Base-by-base conservation (phyloP, 1,140 invertebrate genomes). In the Augochlora pura region DNA sequence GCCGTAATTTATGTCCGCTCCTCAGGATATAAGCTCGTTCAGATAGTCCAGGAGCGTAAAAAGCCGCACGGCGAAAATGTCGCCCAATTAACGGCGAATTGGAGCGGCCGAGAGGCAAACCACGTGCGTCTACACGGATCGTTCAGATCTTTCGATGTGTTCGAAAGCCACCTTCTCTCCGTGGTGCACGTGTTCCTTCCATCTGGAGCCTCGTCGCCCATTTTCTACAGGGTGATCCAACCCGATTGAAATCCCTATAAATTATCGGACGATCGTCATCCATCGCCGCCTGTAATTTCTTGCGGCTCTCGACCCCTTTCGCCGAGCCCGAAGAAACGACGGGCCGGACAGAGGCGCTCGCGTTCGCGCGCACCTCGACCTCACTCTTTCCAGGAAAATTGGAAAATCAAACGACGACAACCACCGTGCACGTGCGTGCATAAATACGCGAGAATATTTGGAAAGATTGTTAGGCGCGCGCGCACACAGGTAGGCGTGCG, bases 1-100 rank as follows among this genome's bases (percentile, higher is more conserved):
- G 89, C 82, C 77, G 86, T 91, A 91, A 92, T 91, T 91, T 92
- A 92, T 91, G 88, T 85, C 72, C 57, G 77, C 72, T 77, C 52
- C 59, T 59, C 60, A 49, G 85, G 75, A 80, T 81, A 79, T 83
- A 80, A 70, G 83, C 86, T 81, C 87, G 86, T 88, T 88, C 89
- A 90, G 89, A 91, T 91, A 91, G 89, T 88, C 87, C 88, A 88
- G 85, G 86, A 85, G 88, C 87, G 89, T 88, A 91, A 88, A 88
- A 91, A 90, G 89, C 86, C 86, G 74, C 84, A 86, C 87, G 86
- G 90, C 89, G 89, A 91, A 91, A 91, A 91, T 86, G 90, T 91
- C 90, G 89, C 87, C 91, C 91, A 91, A 92, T 92, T 91, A 92
- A 92, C 90, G 86, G 91, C 87, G 90, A 91, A 91, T 91, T 90